phyloP scores from a whole-genome alignment of 37 sponge, comb jelly and placozoan genomes.

The Theonella swinhoei region DNA sequence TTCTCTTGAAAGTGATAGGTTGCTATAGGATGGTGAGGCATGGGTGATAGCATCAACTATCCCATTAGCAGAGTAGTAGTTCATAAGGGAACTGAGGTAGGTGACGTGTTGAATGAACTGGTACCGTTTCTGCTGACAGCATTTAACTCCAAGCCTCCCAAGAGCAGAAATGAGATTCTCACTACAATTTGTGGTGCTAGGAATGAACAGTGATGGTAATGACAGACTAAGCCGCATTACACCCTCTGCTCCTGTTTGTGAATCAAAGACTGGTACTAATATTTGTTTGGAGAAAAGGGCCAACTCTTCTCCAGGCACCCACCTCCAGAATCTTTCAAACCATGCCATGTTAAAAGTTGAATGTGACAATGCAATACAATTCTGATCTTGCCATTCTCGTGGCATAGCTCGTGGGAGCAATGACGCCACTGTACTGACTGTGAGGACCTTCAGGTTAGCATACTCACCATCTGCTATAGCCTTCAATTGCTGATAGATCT shows the following conservation, averaged over 20 bases:
- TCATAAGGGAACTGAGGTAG: not conserved
- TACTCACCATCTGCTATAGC: conserved; percentile 5
- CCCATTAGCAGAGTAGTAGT: not conserved
- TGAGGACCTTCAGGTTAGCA: conserved; percentile 25
- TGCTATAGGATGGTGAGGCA: not conserved
- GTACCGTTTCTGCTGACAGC: not conserved
- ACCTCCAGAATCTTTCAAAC: not conserved
- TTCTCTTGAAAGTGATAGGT: not conserved
- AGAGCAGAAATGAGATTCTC: not conserved
- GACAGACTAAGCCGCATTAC: conserved; percentile 4
- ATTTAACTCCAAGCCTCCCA: not conserved
- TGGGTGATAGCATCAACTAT: conserved; percentile 9
- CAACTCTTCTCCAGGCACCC: not conserved
- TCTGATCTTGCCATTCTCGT: too few species aligned
- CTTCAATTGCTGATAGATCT: not conserved
- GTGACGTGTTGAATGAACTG: not conserved
- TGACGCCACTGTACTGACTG: not conserved
- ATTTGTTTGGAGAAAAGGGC: not conserved
- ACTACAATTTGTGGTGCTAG: not conserved
- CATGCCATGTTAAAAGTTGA: not conserved
- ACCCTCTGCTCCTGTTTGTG: too few species aligned
- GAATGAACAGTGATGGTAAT: conserved; percentile 12
- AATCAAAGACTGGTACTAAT: conserved; percentile 24
- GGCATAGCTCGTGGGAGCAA: not conserved
- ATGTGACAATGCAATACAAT: not conserved